Evolutionary conservation across 2,888 invertebrate genomes (phyloP).

Genomic region (Rutpela maculata): DNA sequence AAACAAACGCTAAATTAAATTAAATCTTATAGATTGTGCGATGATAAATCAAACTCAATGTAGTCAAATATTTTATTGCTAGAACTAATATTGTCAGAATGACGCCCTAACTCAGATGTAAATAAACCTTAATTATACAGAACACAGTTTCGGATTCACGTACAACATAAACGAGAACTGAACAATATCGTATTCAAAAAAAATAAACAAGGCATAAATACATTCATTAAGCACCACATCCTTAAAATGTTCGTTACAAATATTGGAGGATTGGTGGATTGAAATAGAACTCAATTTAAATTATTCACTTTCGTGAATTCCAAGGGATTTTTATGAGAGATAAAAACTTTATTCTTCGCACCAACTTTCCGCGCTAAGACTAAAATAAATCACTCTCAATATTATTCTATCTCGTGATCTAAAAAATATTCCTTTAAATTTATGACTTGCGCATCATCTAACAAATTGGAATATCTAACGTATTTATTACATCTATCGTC

Average conservation of each 20-base stretch:
- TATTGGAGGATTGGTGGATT: not conserved
- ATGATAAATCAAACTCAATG: no score
- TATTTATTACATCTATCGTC: no score
- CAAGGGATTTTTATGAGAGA: not conserved
- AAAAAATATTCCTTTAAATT: not conserved
- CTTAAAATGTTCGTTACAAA: not conserved
- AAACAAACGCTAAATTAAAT: no score
- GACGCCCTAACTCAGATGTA: no score
- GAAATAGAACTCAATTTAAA: not conserved
- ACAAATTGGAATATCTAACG: not conserved
- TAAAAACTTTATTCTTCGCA: constrained; percentile 6
- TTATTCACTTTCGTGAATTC: not conserved
- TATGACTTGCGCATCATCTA: not conserved
- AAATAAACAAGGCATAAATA: not conserved
- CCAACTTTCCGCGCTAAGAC: not conserved
- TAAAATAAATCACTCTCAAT: not conserved
- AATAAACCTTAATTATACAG: no score
- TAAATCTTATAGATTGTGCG: no score
- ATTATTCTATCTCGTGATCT: not conserved
- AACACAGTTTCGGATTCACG: not conserved
- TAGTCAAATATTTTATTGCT: no score
- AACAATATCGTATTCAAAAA: not conserved
- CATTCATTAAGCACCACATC: not conserved
- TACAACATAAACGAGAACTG: not conserved
- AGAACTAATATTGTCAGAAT: no score